Evolutionary conservation across 2,888 invertebrate species (phyloP), one percentile per base, ranked within the genome.

Genomic region (Bellardia pandia): DNA sequence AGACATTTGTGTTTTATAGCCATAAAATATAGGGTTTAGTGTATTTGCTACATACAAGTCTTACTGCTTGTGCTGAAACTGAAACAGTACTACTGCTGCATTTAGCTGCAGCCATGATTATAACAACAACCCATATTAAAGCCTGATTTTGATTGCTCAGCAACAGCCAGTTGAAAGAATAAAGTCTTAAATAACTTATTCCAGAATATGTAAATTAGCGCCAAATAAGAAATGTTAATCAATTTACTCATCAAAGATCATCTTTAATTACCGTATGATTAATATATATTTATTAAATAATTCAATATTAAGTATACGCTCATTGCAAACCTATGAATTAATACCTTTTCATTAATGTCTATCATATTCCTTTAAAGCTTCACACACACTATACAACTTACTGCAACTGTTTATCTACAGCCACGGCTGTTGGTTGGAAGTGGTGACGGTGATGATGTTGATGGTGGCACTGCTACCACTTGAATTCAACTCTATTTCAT

Each of bases 401-500:
- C 9, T 62, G 48, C 53, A 76, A 30, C 8, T 84, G 30, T 42
- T 60, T 85, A 48, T 14, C 30, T 23, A 51, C 68, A 68, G 45
- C 53, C 68, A 74, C 16, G 23, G 42, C 42, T 69, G 45, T 11
- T 75, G 74, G 51, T 75, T 23, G 16, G 13, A 66, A 42, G 16
- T 71, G 53, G 62, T 42, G 30, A 33, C 40, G 69, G 30, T 56
- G 66, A 56, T 68, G 51, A 42, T 42, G 56, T 33, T 58, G 77
- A 58, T 53, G 72, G 64, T 45, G 45, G 58, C 60, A 48, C 56
- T 72, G 48, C n/a, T 14, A 62, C 75, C 75, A 75, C 75, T 69
- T 66, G 58, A 66, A 69, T 66, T 75, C 62, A 76, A 69, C 51
- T 76, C 60, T 71, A 80, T 80, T 85, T 85, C 71, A 81, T 81